Base-by-base conservation (phyloP, 2,888 invertebrate species). In the Pheosia tremula region DNA sequence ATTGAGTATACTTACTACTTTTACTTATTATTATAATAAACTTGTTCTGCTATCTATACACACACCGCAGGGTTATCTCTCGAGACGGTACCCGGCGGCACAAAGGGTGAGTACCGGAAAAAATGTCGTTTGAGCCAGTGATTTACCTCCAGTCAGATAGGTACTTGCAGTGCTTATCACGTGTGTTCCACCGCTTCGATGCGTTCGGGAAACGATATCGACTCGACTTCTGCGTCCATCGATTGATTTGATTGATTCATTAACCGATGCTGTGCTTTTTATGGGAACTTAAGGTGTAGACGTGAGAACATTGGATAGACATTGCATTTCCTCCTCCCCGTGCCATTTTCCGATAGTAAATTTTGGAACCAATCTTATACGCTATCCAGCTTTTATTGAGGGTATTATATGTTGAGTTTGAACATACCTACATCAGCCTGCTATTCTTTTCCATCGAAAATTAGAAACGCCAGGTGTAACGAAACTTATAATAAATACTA, bases 81-180 rank as follows among this genome's bases (percentile, higher is more conserved):
- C 85, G 89, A 91, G 91, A 90, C 90, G 86, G 82, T 83, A 74
- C 86, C 86, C 85, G 84, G 77, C 81, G 78, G 68, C 62, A 70
- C 72, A 72, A 80, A 82, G 88, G 90, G 88, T 79, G 87, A 85
- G 79, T 79, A 81, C 84, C 88, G 88, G 88, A 87, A 92, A 91
- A 91, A 91, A 90, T 88, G 87, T 89, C 91, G 83, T 86, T 86
- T 79, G 83, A 79, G 71, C 76, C 78, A 78, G 88, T 92, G 93
- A 93, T 93, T 92, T 92, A 93, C 82, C 87, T 81, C 84, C 84
- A 4, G 38, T 24, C 24, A 24, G 24, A 24, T 24, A 24, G 24
- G 24, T 24, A 24, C 24, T 24, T 24, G 2, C 24, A 8, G 41
- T 5, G 2, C 6, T 41, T 41, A 41, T 72, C 64, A 69, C 67